Evolutionary conservation across 1,140 invertebrate genomes (phyloP).

Genomic region (Apis cerana): DNA sequence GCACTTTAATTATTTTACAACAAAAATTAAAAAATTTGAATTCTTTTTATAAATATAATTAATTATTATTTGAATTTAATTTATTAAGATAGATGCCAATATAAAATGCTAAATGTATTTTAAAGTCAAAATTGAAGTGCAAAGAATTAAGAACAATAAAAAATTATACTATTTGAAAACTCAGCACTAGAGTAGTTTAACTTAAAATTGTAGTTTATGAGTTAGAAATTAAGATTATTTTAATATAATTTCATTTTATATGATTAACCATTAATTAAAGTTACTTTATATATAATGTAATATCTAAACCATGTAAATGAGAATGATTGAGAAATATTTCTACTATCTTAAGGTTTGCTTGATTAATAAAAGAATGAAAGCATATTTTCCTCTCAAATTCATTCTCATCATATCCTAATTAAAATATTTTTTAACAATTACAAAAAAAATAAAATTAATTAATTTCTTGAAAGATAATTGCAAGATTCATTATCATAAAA

Average conservation of each 20-base stretch:
- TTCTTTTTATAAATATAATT: not conserved
- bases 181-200: not conserved
- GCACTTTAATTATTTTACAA: not conserved
- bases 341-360: not conserved
- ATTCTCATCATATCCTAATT: not conserved
- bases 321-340: not conserved
- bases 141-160: slow-evolving; percentile 4
- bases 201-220: not conserved
- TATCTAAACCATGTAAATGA: not conserved
- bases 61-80: not conserved
- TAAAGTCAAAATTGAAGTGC: not conserved
- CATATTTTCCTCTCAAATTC: no score
- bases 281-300: not conserved
- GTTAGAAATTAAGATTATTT: slow-evolving; percentile 17
- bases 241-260: not conserved
- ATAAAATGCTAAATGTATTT: not conserved
- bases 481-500: not conserved
- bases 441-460: slow-evolving; percentile 11
- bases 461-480: not conserved
- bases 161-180: not conserved
- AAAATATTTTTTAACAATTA: not conserved
- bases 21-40: not conserved
- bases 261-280: not conserved
- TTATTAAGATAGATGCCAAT: not conserved
- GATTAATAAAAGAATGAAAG: slow-evolving; percentile 3